Conservation (phyloP, 2,113 vertebrate genomes). For the Eubucco bourcierii region DNA sequence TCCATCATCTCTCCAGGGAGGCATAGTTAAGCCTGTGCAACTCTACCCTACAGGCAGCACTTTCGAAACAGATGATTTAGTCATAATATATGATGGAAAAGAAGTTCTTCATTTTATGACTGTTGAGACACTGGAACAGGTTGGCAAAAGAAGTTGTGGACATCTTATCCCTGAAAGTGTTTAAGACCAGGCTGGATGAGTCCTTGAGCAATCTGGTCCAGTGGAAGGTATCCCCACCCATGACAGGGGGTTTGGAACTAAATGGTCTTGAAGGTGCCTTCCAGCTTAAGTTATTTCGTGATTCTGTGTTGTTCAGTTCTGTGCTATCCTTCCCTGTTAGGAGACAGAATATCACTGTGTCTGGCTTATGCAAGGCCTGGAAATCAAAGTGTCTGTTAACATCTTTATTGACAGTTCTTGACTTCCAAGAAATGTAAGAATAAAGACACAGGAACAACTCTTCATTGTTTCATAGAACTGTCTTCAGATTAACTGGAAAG, state of each 20-base stretch:
- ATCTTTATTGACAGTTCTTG: background rate
- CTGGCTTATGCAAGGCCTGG: background rate
- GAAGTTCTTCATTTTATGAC: too few relatives aligned
- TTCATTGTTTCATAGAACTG: background rate
- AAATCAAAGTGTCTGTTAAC: background rate
- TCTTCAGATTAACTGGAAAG: background rate
- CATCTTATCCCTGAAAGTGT: too few relatives aligned
- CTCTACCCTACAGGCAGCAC: background rate
- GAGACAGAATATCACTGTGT: background rate
- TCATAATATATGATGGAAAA: too few relatives aligned
- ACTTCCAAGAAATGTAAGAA: background rate
- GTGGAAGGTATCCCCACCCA: too few relatives aligned
- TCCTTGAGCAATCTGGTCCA: too few relatives aligned
- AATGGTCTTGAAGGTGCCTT: too few relatives aligned
- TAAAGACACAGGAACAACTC: background rate
- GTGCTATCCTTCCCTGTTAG: background rate
- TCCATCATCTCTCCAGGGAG: background rate
- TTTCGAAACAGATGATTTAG: background rate
- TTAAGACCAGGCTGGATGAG: too few relatives aligned
- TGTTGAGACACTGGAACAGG: too few relatives aligned
- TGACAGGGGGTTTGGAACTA: too few relatives aligned
- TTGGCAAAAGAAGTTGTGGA: too few relatives aligned
- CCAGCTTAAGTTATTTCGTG: too few relatives aligned
- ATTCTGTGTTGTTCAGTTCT: background rate
- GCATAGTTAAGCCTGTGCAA: background rate